Evolutionary conservation across 2,888 invertebrate genomes (phyloP), one percentile per base, ranked within the genome.

Genomic region (Agrilus mali): DNA sequence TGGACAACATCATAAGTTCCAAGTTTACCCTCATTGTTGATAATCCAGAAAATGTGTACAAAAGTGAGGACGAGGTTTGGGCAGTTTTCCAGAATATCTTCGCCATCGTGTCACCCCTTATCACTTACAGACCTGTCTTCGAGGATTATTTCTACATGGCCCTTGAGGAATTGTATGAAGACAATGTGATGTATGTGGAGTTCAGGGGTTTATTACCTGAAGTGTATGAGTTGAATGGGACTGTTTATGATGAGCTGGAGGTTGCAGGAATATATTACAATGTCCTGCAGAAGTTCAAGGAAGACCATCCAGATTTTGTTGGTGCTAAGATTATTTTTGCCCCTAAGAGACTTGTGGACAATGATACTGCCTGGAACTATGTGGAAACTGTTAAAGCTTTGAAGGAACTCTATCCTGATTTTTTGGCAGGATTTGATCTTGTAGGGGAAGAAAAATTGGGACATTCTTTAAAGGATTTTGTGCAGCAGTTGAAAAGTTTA

Each of bases 401-500:
- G 12, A 69, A 73, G 57, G 53, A 51, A 0, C 59, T 62, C 5
- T 73, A 76, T 58, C 80, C 84, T 0, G 70, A 78, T 7, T 74
- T 79, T 45, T 66, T 87, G 17, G 82, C 78, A 22, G 88, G 87
- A 4, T 86, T 87, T 52, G 87, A 87, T 67, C 67, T 88, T 48
- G 86, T 86, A 0, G 86, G 86, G 0, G 82, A 84, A 58, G 87
- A 88, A 59, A 86, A 87, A 56, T 51, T 64, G 37, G 85, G 85
- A 0, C 61, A 65, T 34, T 80, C 86, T 0, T 60, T 87, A 1
- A 60, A 69, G 33, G 70, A 74, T 3, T 85, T 81, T 48, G 67
- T 75, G 0, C 68, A 77, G 0, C 65, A 74, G 45, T 55, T 83
- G 33, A 27, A 27, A 10, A 27, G 27, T 10, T 27, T 27, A 27